Conservation (phyloP, 2,113 vertebrate species). For the Burhinus oedicnemus region DNA sequence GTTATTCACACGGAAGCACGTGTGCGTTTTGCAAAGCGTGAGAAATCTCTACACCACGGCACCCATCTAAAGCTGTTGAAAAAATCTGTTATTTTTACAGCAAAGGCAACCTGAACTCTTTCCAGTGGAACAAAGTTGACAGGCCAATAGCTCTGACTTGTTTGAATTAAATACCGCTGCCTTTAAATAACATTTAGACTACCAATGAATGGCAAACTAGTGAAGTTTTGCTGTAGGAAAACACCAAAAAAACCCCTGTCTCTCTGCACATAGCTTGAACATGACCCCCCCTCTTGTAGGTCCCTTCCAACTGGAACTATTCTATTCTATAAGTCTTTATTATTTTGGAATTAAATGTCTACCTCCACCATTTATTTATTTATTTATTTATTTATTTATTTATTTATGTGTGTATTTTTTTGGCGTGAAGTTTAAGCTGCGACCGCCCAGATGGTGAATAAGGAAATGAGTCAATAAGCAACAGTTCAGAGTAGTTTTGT, state of each 20-base stretch:
- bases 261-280: neutral
- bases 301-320: neutral
- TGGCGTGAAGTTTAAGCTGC: neutral
- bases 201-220: neutral
- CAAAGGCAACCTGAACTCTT: neutral
- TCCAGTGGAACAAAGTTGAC: neutral
- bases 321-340: neutral
- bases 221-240: neutral
- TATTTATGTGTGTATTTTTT: too few species aligned
- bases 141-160: neutral
- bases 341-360: neutral
- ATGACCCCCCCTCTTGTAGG: too few species aligned
- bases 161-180: neutral
- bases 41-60: neutral
- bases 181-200: neutral
- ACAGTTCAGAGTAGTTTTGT: neutral
- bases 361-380: neutral
- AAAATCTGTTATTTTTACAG: neutral
- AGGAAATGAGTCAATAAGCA: neutral
- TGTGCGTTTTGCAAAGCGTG: too few species aligned
- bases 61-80: neutral
- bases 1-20: neutral
- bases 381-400: neutral
- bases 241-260: neutral
- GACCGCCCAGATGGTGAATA: too few species aligned